phyloP scores from a whole-genome alignment of 2,113 vertebrate genomes.

The Jacana jacana region DNA sequence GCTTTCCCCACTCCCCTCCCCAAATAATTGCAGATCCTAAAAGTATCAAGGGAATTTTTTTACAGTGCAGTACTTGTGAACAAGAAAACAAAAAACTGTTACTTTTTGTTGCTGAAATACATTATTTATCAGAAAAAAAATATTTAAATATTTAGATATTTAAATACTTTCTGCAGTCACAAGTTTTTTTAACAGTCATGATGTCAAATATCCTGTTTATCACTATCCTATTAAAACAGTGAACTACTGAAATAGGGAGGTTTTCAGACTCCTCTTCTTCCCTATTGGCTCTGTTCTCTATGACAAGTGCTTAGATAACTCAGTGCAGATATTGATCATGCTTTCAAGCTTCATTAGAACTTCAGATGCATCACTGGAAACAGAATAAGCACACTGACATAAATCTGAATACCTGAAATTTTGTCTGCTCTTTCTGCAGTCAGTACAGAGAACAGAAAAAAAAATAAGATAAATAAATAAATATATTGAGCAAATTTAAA shows the following conservation, averaged over 20 bases:
- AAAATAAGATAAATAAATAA: background rate
- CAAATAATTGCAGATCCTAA: background rate
- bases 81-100: background rate
- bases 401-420: background rate
- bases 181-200: background rate
- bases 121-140: background rate
- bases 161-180: background rate
- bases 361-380: background rate
- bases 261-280: background rate
- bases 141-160: no score
- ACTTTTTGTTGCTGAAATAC: background rate
- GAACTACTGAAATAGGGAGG: background rate
- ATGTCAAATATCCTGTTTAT: background rate
- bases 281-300: background rate
- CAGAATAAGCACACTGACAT: background rate
- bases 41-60: background rate
- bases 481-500: background rate
- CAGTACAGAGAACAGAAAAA: background rate
- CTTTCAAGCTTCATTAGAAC: background rate
- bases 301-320: background rate
- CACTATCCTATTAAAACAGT: background rate
- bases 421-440: background rate
- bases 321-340: background rate
- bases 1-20: fast-evolving
- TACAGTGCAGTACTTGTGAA: background rate